Evolutionary conservation across 1,140 invertebrate species (phyloP), one percentile per base, ranked within the genome.

Genomic region (Phthorimaea operculella): DNA sequence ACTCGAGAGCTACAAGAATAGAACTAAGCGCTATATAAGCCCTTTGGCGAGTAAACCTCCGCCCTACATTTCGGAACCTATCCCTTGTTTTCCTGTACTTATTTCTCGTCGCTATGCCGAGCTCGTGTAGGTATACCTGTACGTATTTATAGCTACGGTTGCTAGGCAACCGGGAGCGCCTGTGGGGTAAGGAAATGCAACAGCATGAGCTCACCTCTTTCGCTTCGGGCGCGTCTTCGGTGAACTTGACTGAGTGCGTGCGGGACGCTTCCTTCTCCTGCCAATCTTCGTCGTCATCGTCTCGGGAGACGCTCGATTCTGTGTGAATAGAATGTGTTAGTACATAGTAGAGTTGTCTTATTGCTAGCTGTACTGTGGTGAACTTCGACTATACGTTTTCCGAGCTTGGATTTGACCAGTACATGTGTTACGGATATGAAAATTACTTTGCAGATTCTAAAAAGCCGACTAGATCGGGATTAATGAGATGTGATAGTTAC

Each of bases 221-320:
- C 49, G 89, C 89, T 76, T 92, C 91, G 18, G 90, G 90, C 28
- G 90, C 88, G 54, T 93, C 91, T 76, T 96, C 94, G 33, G 91
- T 93, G 81, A 97, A 97, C 81, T 96, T 96, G 62, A 97, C 95
- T 4, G 92, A 93, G 72, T 94, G 92, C 7, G 92, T 94, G 54
- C 94, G 87, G 1, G 93, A 93, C 1, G 91, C 90, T 72, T 95
- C 93, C 58, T 89, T 88, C 64, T 93, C 92, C 79, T 93, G 90
- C 90, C 92, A 94, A 54, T 88, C 89, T 50, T 92, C 92, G 66
- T 91, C 90, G 47, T 89, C 88, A 42, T 89, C 88, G 56, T 88
- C 88, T 21, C 78, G 74, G 17, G 76, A 72, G 58, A 72, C 60
- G 28, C 67, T 80, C 34, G 78, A 66, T 63, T 82, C 78, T 81